A percentile compares a stretch with the other conserved stretches of the same genome.
phyloP scores from a whole-genome alignment of 2,797 vertebrate genomes.

The Hozukius guyotensis region DNA sequence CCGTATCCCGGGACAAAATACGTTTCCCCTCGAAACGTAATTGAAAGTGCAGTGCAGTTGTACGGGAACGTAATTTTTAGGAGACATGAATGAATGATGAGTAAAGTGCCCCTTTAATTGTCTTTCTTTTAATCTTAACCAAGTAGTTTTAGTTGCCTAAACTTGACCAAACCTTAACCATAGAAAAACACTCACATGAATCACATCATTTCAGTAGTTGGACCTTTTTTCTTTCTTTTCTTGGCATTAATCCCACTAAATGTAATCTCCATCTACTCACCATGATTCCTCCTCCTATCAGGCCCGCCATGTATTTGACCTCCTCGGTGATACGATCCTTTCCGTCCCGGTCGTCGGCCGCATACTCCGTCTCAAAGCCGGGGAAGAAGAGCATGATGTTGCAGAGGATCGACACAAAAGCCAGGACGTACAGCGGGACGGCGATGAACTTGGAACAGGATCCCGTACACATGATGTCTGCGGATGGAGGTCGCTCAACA shows the following conservation, averaged over 20 bases:
- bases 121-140: neutral
- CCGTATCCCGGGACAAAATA: neutral
- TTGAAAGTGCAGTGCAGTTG: too few relatives aligned
- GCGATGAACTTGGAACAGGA: constrained; percentile 78
- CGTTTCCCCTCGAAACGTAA: too few relatives aligned
- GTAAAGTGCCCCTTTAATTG: neutral
- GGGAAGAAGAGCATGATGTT: constrained; percentile 85
- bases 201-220: neutral
- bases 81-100: too few relatives aligned
- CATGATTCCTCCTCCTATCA: constrained; percentile 81
- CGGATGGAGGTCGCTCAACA: neutral
- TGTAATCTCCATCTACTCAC: constrained; percentile 60
- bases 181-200: neutral
- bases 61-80: too few relatives aligned
- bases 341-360: accelerated
- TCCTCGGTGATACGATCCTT: constrained; percentile 53
- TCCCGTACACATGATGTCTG: constrained; percentile 77
- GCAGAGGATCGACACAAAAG: constrained; percentile 69
- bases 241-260: neutral
- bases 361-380: constrained; percentile 35
- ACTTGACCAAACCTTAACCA: neutral
- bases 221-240: neutral
- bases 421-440: constrained; percentile 74
- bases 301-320: constrained; percentile 81
- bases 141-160: neutral